phyloP scores from a whole-genome alignment of 2,888 invertebrate genomes.

The Chelonus formosanus region DNA sequence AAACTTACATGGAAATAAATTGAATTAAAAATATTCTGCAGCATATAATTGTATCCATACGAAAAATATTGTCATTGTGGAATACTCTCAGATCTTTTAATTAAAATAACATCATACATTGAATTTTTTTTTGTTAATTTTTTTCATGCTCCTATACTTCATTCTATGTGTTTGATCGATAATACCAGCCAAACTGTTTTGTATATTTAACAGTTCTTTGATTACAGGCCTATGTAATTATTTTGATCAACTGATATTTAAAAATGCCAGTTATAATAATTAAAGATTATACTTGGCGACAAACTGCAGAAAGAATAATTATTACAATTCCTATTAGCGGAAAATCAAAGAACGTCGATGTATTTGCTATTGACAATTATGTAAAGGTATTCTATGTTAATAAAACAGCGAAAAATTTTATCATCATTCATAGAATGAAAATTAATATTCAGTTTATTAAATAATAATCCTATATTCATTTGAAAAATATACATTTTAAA shows the following conservation, averaged over 20 bases:
- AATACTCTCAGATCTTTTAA: slow-evolving; percentile 44
- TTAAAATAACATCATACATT: slow-evolving; percentile 27
- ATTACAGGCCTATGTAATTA: background rate
- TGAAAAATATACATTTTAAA: slow-evolving; percentile 9
- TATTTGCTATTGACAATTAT: slow-evolving; percentile 76
- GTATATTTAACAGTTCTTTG: background rate
- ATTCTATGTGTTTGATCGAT: slow-evolving; percentile 49
- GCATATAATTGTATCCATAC: slow-evolving; percentile 43
- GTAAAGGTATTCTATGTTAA: slow-evolving; percentile 68
- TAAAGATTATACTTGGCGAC: slow-evolving; percentile 80
- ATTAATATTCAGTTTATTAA: background rate
- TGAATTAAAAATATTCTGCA: slow-evolving; percentile 30
- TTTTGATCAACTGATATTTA: background rate
- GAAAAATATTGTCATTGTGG: slow-evolving; percentile 54
- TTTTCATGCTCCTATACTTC: no score
- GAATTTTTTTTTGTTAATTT: background rate
- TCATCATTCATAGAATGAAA: background rate
- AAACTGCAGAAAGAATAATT: slow-evolving; percentile 71
- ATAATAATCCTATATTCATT: background rate
- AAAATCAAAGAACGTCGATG: slow-evolving; percentile 72
- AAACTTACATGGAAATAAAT: slow-evolving; percentile 4
- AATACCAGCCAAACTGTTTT: slow-evolving; percentile 26
- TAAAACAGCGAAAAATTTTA: slow-evolving; percentile 14
- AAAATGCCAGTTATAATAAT: slow-evolving; percentile 76
- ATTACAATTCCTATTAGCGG: slow-evolving; percentile 75